Evolutionary conservation across 2,113 vertebrate species (phyloP).

Genomic region (Steatornis caripensis): DNA sequence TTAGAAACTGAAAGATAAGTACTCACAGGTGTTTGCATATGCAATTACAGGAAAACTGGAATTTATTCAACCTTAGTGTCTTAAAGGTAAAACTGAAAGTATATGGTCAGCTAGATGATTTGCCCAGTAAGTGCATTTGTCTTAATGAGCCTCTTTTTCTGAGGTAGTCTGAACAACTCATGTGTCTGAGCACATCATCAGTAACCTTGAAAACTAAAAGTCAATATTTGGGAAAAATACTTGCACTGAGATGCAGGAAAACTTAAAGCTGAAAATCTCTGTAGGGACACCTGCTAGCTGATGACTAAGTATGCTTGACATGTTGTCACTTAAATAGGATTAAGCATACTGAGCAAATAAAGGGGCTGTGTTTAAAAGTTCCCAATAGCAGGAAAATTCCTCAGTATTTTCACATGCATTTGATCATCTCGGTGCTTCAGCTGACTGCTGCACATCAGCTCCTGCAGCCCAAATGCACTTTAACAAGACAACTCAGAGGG

Average conservation of each 20-base stretch:
- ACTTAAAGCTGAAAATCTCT: conserved; percentile 54
- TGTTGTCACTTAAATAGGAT: conserved; percentile 71
- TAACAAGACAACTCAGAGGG: conserved; percentile 18
- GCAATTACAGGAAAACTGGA: conserved; percentile 24
- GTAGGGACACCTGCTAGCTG: conserved; percentile 41
- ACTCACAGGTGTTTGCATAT: conserved; percentile 16
- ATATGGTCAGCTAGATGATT: conserved; percentile 58
- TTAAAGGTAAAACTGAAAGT: conserved; percentile 46
- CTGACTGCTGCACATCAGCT: conserved; percentile 34
- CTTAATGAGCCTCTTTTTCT: conserved; percentile 65
- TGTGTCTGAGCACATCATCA: conserved; percentile 42
- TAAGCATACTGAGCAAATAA: conserved; percentile 42
- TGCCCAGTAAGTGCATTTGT: conserved; percentile 69
- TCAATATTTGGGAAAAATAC: conserved; percentile 71
- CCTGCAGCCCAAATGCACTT: conserved; percentile 18
- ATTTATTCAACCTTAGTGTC: conserved; percentile 50
- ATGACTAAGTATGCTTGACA: conserved; percentile 51
- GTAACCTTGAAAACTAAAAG: conserved; percentile 72
- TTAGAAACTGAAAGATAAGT: background rate
- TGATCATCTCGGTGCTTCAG: background rate
- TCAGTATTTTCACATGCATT: conserved; percentile 10
- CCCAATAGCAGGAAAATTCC: conserved; percentile 10
- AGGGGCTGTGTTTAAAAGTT: background rate
- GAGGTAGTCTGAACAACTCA: conserved; percentile 47
- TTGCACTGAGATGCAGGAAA: conserved; percentile 5